Conservation (phyloP, 2,888 invertebrate genomes). For the Lepidonotus clava region DNA sequence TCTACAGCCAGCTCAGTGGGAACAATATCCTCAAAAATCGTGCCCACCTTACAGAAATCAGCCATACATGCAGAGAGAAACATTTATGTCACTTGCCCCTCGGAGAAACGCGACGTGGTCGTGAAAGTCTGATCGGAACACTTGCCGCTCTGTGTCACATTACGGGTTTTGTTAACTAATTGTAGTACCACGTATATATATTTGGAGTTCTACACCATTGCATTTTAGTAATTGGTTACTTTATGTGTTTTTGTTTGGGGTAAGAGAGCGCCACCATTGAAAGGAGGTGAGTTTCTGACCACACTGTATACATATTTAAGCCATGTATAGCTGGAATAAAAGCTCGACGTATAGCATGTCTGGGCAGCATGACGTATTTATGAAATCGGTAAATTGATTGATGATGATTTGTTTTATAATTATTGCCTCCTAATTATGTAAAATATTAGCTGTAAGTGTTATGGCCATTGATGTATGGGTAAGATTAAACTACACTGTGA, state of each 20-base stretch:
- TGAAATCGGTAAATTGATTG: no score
- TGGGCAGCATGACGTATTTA: no score
- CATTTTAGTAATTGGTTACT: not conserved
- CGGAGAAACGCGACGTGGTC: slow-evolving; percentile 33
- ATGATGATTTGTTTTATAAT: no score
- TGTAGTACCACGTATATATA: not conserved
- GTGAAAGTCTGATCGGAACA: not conserved
- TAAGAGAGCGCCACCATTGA: not conserved
- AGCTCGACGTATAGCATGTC: no score
- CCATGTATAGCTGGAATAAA: no score
- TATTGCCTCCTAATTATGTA: no score
- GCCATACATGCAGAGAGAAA: not conserved
- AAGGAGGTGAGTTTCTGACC: not conserved
- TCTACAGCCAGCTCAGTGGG: slow-evolving; percentile 25
- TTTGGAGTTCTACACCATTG: not conserved
- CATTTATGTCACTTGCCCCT: slow-evolving; percentile 34
- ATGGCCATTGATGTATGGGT: no score
- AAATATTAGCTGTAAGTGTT: no score
- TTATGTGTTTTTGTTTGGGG: not conserved
- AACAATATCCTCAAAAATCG: slow-evolving; percentile 37
- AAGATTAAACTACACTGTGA: no score
- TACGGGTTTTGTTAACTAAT: not conserved
- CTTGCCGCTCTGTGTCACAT: slow-evolving; percentile 27
- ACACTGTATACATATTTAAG: no score
- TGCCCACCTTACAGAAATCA: slow-evolving; percentile 20